A percentile compares a stretch with the other conserved stretches of the same genome.
phyloP scores from a whole-genome alignment of 2,113 vertebrate species.

The Enhydra lutris region DNA sequence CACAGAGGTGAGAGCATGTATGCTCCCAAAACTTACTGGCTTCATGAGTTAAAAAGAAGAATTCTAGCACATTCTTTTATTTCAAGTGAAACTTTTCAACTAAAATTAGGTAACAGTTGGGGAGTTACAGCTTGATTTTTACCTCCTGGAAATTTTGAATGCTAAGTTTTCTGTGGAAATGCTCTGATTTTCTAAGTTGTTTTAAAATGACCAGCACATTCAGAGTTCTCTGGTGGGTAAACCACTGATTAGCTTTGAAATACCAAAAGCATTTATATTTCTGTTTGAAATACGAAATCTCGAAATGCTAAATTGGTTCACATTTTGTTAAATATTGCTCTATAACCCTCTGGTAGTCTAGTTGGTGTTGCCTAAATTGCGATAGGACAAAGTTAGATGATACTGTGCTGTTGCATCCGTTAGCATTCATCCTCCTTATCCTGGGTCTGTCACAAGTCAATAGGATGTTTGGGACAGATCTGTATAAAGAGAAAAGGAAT shows the following conservation, averaged over 20 bases:
- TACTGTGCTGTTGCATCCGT: background rate
- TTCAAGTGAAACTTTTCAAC: slow-evolving; percentile 15
- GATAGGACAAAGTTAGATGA: background rate
- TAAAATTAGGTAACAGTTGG: background rate
- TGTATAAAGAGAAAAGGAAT: background rate
- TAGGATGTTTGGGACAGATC: background rate
- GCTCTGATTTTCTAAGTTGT: slow-evolving; percentile 45
- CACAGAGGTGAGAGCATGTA: background rate
- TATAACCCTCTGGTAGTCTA: background rate
- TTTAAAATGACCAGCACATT: slow-evolving; percentile 61
- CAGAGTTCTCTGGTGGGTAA: slow-evolving; percentile 64
- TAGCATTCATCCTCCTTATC: background rate
- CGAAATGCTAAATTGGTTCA: background rate
- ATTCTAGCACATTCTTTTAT: background rate
- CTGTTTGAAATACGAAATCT: background rate
- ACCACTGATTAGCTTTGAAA: slow-evolving; percentile 66
- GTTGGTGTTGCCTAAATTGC: background rate
- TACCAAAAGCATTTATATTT: background rate
- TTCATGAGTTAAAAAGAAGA: slow-evolving; percentile 24
- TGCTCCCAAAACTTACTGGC: background rate
- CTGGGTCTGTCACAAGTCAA: background rate
- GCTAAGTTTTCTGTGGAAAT: slow-evolving; percentile 45
- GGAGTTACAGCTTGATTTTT: slow-evolving; percentile 18
- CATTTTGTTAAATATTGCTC: background rate
- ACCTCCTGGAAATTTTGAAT: slow-evolving; percentile 44